Evolutionary conservation across 1,140 invertebrate genomes (phyloP).

Genomic region (Bombus fervidus): DNA sequence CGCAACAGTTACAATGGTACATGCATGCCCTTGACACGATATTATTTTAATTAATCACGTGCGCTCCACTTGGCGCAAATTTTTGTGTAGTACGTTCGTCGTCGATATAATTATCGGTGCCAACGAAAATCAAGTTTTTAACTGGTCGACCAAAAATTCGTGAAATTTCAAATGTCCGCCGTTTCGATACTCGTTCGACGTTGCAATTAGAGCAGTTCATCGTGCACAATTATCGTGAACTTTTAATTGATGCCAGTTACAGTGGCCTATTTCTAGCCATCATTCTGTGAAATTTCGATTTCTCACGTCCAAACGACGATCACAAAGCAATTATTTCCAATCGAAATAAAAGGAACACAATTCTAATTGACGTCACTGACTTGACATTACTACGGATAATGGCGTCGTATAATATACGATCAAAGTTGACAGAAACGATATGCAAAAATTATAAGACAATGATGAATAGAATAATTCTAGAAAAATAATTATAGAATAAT

Average conservation of each 20-base stretch:
- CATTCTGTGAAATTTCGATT: background rate
- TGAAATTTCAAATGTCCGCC: conserved; percentile 3
- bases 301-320: no score
- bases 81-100: background rate
- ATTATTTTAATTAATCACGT: conserved; percentile 27
- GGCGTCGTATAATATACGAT: no score
- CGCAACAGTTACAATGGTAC: background rate
- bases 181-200: background rate
- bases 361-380: background rate
- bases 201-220: conserved; percentile 32
- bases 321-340: conserved; percentile 4
- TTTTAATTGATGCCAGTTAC: conserved; percentile 47
- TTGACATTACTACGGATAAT: no score
- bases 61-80: background rate
- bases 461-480: no score
- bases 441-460: no score
- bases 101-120: background rate
- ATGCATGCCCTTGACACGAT: background rate
- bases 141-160: background rate
- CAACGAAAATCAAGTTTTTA: background rate
- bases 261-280: background rate
- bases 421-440: no score
- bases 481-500: no score
- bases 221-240: conserved; percentile 35
- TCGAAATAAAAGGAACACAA: background rate